Evolutionary conservation across 2,888 invertebrate genomes (phyloP), one percentile per base, ranked within the genome.

Genomic region (Anagyrus pseudococci): DNA sequence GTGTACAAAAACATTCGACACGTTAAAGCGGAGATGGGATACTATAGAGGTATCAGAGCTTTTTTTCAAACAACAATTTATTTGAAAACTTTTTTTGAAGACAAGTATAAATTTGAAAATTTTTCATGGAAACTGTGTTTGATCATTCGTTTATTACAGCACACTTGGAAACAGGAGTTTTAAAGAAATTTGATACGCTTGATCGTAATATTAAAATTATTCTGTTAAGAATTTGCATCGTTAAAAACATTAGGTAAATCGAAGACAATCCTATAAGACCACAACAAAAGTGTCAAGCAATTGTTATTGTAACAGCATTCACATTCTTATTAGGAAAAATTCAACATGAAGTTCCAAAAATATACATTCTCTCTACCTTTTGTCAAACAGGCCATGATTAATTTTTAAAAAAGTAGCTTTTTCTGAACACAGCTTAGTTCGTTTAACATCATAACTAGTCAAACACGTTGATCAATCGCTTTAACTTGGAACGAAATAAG

Each of bases 401-500:
- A 37, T 37, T 4, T 37, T 37, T 37, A 4, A 4, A 4, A 6
- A 44, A 44, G n/a, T 37, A 2, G 3, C 33, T 37, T 37, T 37
- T 22, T 26, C 4, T 26, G 26, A 19, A 26, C 19, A 29, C 26
- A 48, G 29, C 19, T 26, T 17, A 48, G 8, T 26, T 17, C 29
- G 15, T 48, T n/a, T 8, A 48, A 48, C 13, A 48, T 48, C 29
- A 26, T 26, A 17, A 29, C n/a, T 26, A 26, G 26, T 23, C n/a
- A 48, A 48, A 26, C 17, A 26, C 29, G 7, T 6, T 19, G 48
- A 29, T 26, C 48, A 48, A 48, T 26, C n/a, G 48, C 26, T 48
- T 26, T n/a, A 29, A 48, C 8, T 6, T 48, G 48, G 29, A 26
- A 48, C 26, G 29, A 26, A 48, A 17, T 48, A n/a, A 48, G 48